phyloP scores from a whole-genome alignment of 1,140 invertebrate species.

The Pseudomyrmex sp. region DNA sequence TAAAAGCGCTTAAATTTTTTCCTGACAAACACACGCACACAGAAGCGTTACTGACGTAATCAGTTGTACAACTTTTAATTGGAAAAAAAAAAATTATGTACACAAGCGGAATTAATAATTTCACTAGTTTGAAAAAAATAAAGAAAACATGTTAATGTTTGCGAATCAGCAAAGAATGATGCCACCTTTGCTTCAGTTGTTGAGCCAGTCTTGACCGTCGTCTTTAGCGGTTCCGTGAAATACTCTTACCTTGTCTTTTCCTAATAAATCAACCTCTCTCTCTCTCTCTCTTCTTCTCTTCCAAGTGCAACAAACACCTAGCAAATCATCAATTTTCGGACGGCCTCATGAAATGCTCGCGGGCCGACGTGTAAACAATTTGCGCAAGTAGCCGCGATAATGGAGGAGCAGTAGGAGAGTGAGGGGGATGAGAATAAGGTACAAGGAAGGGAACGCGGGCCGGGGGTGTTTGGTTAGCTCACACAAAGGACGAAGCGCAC shows the following conservation, averaged over 20 bases:
- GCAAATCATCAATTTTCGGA: slow-evolving; percentile 57
- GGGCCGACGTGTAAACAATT: slow-evolving; percentile 58
- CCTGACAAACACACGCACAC: no score
- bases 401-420: slow-evolving; percentile 53
- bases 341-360: slow-evolving; percentile 55
- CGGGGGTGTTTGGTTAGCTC: slow-evolving; percentile 68
- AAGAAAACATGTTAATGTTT: background rate
- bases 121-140: no score
- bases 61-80: background rate
- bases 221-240: slow-evolving; percentile 28
- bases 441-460: background rate
- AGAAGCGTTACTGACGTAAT: background rate
- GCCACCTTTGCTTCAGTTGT: background rate
- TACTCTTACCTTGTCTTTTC: slow-evolving; percentile 6
- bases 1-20: slow-evolving; percentile 4
- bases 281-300: background rate
- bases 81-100: background rate
- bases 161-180: background rate
- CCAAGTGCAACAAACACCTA: slow-evolving; percentile 49
- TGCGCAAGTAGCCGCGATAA: slow-evolving; percentile 65
- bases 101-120: background rate
- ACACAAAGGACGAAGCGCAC: slow-evolving; percentile 68
- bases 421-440: slow-evolving; percentile 31
- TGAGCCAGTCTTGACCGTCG: slow-evolving; percentile 3
- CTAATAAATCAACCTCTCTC: slow-evolving; percentile 40